Base-by-base conservation (phyloP, 1,140 invertebrate genomes). In the Brachionus rotundiformis region DNA sequence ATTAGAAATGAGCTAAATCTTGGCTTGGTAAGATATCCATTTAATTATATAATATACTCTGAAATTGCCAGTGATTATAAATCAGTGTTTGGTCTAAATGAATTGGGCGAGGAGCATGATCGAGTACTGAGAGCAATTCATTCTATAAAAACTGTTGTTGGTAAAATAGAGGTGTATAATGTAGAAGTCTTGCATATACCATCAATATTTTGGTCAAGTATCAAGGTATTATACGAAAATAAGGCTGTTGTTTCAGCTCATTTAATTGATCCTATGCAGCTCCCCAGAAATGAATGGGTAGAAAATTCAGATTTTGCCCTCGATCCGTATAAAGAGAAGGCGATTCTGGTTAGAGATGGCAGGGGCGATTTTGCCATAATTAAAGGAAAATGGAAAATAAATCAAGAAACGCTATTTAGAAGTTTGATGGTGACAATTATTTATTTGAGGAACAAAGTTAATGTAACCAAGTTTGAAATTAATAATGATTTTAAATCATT, bases 361-460 rank as follows among this genome's bases (percentile, higher is more conserved):
- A 36, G 36, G 11, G 63, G 63, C 0, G 63, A 68, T 19, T 68
- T 68, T 68, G 63, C 31, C n/a, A 19, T 68, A 39, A 36, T 68
- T 8, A 68, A 39, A 41, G 63, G 63, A 68, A 68, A 68, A 68
- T 68, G 63, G 63, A 29, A 7, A 6, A 16, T 49, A n/a, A n/a
- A n/a, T n/a, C n/a, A n/a, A n/a, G n/a, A n/a, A n/a, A n/a, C n/a
- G n/a, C n/a, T n/a, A n/a, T 5, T 23, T 19, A 25, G 23, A 8
- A 25, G 5, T 54, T 54, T 54, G 47, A n/a, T 54, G 4, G 19
- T 54, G 6, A 54, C 8, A 7, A 54, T 54, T 54, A 19, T 54
- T 19, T 54, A 19, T 25, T 54, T 54, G 47, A 16, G 16, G 8
- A 16, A 54, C 8, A 19, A n/a, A 19, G 8, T n/a, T 6, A 8